Base-by-base conservation (phyloP, 2,797 vertebrate species). In the Salmo trutta region DNA sequence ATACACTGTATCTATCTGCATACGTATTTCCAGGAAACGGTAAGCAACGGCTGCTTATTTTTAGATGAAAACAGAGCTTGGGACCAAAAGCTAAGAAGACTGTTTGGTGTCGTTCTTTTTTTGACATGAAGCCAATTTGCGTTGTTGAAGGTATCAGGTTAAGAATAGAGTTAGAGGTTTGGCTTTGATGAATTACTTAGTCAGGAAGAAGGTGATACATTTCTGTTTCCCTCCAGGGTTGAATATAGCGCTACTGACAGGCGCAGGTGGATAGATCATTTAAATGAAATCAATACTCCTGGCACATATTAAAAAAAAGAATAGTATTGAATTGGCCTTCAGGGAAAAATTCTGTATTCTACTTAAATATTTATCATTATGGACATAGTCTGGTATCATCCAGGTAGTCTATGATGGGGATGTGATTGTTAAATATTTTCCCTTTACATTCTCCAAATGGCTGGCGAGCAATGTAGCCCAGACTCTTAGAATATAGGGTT, bases 71-170 rank as follows among this genome's bases (percentile, higher is more conserved):
- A 19, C 14, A 21, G 15, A 66, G 67, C 6, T 77, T 53, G 47
- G 47, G 47, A 72, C 56, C 51, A 77, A 36, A 27, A 52, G 21
- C 15, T 51, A 16, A 52, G 29, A 52, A n/a, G 71, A 4, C 41
- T 5, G 7, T 21, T 64, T 66, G 51, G 74, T 76, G 74, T 76
- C 74, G 66, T 72, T 73, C 21, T 72, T 12, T 71, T 71, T 77
- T 76, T 71, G 59, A 54, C 59, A 67, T 65, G 16, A 56, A 47
- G 62, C 21, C 7, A 72, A 72, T 80, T 67, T 72, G 62, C 69
- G 51, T 76, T 76, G 65, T 41, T 12, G 62, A 73, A 56, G 8
- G n/a, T 36, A 19, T 36, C 7, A 47, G 19, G 70, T 27, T 72
- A 72, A 29, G 24, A 41, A 52, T 56, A 24, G 7, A 62, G 5